Evolutionary conservation across 2,888 invertebrate species (phyloP).

Genomic region (Rhimphoctona megacephalus): DNA sequence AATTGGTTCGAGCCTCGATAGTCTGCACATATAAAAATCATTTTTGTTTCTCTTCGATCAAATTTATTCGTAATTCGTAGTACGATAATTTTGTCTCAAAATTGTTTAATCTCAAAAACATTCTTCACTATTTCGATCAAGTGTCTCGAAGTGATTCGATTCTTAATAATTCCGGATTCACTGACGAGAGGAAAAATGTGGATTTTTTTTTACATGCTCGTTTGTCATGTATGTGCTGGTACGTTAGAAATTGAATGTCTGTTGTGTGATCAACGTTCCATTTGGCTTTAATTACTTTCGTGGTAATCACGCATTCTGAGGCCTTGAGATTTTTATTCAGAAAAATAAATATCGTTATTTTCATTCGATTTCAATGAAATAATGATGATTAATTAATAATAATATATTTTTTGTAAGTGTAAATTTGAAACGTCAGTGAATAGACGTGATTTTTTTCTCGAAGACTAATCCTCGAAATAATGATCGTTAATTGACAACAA

Average conservation of each 20-base stretch:
- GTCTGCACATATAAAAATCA: slow-evolving; percentile 17
- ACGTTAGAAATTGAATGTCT: slow-evolving; percentile 28
- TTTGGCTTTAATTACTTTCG: not conserved
- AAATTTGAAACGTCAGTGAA: not conserved
- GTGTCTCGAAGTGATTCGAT: not conserved
- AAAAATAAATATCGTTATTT: not conserved
- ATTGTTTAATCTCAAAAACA: not conserved
- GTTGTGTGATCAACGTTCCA: slow-evolving; percentile 7
- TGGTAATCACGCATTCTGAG: not conserved
- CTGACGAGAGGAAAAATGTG: slow-evolving; percentile 41
- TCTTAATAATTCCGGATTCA: not conserved
- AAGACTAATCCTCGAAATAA: not conserved
- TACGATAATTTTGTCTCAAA: not conserved
- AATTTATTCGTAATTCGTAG: not conserved
- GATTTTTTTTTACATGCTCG: slow-evolving; percentile 33
- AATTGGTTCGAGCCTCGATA: slow-evolving; percentile 57
- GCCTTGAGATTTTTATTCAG: not conserved
- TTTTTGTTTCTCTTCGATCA: not conserved
- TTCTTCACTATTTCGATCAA: not conserved
- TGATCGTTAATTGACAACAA: not conserved
- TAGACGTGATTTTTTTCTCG: not conserved
- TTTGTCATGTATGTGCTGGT: slow-evolving; percentile 42
- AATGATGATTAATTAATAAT: not conserved
- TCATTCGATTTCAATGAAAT: not conserved
- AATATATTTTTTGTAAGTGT: not conserved